Percentiles rank a stretch among this genome's conserved stretches.
phyloP scores from a whole-genome alignment of 2,888 invertebrate genomes.

The Lissocephala sabroskyi region DNA sequence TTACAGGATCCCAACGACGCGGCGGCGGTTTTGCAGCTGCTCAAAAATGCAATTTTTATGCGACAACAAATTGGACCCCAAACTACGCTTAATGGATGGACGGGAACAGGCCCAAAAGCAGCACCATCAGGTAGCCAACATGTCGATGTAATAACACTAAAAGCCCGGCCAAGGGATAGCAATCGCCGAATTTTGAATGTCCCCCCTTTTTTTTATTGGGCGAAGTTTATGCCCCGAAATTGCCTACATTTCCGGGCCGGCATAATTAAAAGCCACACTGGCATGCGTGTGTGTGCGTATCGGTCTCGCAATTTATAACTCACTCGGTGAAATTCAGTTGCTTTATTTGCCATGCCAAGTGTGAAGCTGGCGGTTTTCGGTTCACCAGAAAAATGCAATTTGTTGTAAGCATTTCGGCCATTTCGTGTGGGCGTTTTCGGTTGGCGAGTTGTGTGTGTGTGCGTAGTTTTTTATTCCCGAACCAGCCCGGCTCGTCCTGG shows the following conservation, averaged over 20 bases:
- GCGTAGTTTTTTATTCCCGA: too few relatives aligned
- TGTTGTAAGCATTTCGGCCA: constrained; percentile 18
- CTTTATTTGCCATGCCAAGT: constrained; percentile 35
- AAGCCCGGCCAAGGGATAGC: constrained; percentile 29
- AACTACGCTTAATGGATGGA: constrained; percentile 46
- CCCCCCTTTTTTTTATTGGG: constrained; percentile 10
- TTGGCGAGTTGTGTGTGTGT: too few relatives aligned
- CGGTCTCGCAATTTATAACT: constrained; percentile 44
- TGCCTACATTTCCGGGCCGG: not conserved
- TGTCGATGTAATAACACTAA: constrained; percentile 52
- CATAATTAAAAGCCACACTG: constrained; percentile 46
- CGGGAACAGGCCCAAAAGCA: too few relatives aligned
- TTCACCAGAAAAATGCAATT: constrained; percentile 60
- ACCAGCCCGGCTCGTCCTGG: too few relatives aligned
- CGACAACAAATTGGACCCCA: constrained; percentile 57
- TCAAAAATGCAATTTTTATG: constrained; percentile 63
- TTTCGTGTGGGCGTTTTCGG: too few relatives aligned
- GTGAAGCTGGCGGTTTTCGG: constrained; percentile 60
- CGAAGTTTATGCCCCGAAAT: too few relatives aligned
- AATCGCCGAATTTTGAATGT: constrained; percentile 11
- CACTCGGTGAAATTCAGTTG: constrained; percentile 12
- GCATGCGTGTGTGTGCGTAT: too few relatives aligned
- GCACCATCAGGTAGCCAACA: too few relatives aligned
- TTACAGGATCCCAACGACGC: not conserved
- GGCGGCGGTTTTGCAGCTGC: constrained; percentile 32